phyloP scores from a whole-genome alignment of 2,113 vertebrate genomes.

The Rhinopomastus cyanomelas region DNA sequence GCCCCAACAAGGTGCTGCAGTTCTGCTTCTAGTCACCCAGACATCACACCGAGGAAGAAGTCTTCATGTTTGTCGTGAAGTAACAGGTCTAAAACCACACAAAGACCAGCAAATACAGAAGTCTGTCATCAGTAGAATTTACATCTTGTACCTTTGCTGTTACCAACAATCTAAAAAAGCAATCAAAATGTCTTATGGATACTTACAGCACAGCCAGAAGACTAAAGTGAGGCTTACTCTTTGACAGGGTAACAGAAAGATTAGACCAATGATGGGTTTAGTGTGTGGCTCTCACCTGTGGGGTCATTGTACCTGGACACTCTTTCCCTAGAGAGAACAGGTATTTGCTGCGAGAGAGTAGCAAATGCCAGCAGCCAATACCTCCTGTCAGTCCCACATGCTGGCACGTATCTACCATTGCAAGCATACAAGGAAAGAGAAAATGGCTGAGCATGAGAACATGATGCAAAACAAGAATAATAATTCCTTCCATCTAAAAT shows the following conservation, averaged over 20 bases:
- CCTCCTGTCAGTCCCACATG: not conserved
- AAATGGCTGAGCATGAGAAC: not conserved
- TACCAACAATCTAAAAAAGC: not conserved
- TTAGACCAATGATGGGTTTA: not conserved
- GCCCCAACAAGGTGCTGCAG: not conserved
- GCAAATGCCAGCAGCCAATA: not conserved
- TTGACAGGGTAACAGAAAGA: not conserved
- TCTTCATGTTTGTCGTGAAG: not conserved
- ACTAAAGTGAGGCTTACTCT: not conserved
- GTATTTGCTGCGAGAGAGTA: not conserved
- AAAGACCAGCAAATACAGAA: not conserved
- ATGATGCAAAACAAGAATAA: not conserved
- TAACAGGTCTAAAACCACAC: not conserved
- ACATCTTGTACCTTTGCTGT: not conserved
- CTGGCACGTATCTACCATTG: not conserved
- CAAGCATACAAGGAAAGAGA: not conserved
- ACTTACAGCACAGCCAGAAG: not conserved
- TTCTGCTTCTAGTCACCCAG: not conserved
- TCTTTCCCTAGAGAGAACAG: not conserved
- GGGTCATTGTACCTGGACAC: rapidly evolving
- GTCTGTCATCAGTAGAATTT: not conserved
- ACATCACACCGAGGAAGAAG: not conserved
- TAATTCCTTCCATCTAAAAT: not conserved
- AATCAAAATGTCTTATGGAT: not conserved
- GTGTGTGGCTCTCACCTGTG: not conserved